phyloP scores from a whole-genome alignment of 2,113 vertebrate species.

The Tragelaphus scriptus region DNA sequence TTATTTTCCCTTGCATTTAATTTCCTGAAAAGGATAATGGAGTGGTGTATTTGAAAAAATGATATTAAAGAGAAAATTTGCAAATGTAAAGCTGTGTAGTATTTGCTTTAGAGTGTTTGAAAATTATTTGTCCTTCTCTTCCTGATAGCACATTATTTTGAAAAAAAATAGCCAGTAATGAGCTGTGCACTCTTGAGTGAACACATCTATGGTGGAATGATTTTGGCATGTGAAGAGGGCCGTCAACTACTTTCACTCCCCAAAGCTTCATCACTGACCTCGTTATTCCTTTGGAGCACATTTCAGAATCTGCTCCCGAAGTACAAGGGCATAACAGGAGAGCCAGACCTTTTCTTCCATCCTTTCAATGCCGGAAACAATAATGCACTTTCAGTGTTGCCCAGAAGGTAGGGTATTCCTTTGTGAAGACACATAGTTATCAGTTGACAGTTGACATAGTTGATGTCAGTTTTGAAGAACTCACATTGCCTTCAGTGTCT shows the following conservation, averaged over 20 bases:
- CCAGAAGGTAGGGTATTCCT: neutral
- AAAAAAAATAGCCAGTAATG: constrained; percentile 17
- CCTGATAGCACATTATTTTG: neutral
- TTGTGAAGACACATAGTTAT: neutral
- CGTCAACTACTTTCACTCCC: neutral
- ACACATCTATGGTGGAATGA: neutral
- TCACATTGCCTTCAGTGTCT: neutral
- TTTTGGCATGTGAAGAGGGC: neutral
- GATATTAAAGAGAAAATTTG: neutral
- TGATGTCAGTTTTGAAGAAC: neutral
- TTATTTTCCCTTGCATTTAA: neutral
- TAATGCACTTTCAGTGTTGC: neutral
- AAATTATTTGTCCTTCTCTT: constrained; percentile 15
- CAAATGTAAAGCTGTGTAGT: neutral
- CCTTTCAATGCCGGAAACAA: neutral
- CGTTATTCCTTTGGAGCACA: neutral
- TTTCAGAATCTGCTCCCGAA: neutral
- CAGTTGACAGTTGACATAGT: neutral
- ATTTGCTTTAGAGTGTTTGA: neutral
- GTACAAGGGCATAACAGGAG: neutral
- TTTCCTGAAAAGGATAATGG: neutral
- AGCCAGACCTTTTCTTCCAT: neutral
- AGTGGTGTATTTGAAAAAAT: neutral
- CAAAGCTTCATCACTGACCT: neutral
- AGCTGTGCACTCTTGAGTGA: neutral